These are phyloP conservation scores for Erythrocebus patas DNA, from an alignment of 2,113 vertebrate genomes.

Conservation along the genomic window DNA sequence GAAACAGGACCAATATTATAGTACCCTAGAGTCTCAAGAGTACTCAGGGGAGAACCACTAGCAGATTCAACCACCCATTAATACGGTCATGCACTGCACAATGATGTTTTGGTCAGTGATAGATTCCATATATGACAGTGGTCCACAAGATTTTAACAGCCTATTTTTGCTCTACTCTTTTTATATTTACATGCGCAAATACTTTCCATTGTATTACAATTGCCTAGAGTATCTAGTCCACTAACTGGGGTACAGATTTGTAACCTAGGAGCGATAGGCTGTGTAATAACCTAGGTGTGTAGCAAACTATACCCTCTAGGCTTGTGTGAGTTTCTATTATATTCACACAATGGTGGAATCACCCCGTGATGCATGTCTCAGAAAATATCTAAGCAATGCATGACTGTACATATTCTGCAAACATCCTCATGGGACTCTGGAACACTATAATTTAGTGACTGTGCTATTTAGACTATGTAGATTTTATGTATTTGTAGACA, in stretches of 20 bases:
- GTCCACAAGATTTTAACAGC: not conserved
- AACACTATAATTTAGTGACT: not conserved
- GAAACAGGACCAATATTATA: not conserved
- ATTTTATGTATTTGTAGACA: constrained; percentile 3
- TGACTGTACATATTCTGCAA: not conserved
- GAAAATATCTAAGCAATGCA: not conserved
- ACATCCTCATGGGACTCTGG: not conserved
- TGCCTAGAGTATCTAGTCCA: not conserved
- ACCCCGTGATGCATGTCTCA: not conserved
- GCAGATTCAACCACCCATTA: not conserved
- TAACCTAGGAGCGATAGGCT: not conserved
- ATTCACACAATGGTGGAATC: not conserved
- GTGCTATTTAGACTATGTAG: not conserved
- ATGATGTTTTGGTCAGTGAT: not conserved
- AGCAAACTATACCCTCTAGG: not conserved
- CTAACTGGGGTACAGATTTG: not conserved
- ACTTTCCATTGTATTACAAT: not conserved
- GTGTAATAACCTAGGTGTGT: not conserved
- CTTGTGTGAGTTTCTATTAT: not conserved
- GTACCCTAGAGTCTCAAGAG: not conserved
- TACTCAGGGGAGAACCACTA: not conserved
- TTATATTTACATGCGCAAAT: not conserved
- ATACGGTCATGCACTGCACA: not conserved
- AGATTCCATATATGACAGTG: not conserved
- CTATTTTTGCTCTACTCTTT: not conserved